Conservation (phyloP, 2,888 invertebrate genomes). For the Amphiduros pacificus region DNA sequence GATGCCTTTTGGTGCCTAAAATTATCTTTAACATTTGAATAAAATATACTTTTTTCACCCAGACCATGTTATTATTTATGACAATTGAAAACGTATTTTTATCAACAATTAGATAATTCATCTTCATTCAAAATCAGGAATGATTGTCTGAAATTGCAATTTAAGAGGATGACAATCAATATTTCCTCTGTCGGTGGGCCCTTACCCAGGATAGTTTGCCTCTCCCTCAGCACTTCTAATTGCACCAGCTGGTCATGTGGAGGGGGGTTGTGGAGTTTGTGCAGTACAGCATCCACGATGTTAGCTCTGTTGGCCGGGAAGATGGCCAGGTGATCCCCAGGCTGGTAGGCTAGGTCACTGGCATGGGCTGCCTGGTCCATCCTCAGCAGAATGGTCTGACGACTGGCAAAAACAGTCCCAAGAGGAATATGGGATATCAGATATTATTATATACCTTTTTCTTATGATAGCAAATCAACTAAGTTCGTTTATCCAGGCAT, state of each 20-base stretch:
- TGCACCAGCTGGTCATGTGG: constrained; percentile 40
- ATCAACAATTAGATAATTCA: too few species aligned
- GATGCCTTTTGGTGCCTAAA: too few species aligned
- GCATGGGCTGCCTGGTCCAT: neutral
- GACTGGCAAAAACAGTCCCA: neutral
- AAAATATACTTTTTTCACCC: too few species aligned
- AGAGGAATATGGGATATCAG: neutral
- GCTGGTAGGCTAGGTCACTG: constrained; percentile 66
- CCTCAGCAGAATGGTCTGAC: constrained; percentile 9
- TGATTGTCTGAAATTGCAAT: too few species aligned
- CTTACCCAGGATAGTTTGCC: neutral
- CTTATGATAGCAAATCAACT: too few species aligned
- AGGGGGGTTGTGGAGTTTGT: constrained; percentile 63
- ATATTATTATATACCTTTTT: neutral
- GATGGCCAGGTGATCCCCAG: constrained; percentile 92
- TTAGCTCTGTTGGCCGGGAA: constrained; percentile 80
- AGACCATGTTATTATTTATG: too few species aligned
- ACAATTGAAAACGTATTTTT: too few species aligned
- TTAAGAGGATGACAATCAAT: too few species aligned
- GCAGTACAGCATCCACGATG: constrained; percentile 77
- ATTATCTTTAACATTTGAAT: too few species aligned
- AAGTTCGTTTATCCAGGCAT: too few species aligned
- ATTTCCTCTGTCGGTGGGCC: too few species aligned
- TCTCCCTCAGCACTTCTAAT: neutral
- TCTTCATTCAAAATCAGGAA: too few species aligned